A percentile compares a stretch with the other conserved stretches of the same genome.
phyloP scores from a whole-genome alignment of 2,797 vertebrate genomes.

The Babyrousa celebensis region DNA sequence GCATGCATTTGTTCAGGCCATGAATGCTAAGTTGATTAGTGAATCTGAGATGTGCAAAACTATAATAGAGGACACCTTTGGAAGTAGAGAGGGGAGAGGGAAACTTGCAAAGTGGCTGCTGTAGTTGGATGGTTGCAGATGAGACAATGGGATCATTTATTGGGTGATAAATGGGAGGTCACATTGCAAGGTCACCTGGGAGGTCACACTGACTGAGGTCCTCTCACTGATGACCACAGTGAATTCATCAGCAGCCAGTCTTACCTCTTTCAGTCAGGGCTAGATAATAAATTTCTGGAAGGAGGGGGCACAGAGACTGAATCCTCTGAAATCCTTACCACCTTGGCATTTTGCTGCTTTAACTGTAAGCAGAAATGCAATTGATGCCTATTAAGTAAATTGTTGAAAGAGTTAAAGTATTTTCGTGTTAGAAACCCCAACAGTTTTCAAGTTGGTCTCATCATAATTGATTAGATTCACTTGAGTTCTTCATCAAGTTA shows the following conservation, averaged over 20 bases:
- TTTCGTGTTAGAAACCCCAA: constrained; percentile 61
- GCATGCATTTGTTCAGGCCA: constrained; percentile 47
- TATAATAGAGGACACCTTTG: neutral
- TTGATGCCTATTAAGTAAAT: constrained; percentile 57
- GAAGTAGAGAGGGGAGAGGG: neutral
- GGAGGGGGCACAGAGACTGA: neutral
- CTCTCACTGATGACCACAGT: neutral
- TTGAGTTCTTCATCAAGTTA: constrained; percentile 78
- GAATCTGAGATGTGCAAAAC: constrained; percentile 55
- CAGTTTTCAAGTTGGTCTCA: constrained; percentile 62
- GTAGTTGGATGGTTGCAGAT: neutral
- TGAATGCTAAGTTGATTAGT: constrained; percentile 60
- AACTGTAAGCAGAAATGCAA: constrained; percentile 45
- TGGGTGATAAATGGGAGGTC: neutral
- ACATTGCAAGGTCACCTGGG: neutral
- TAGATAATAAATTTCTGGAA: neutral
- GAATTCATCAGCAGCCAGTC: neutral
- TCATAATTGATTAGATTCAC: constrained; percentile 82
- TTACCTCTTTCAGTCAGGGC: neutral
- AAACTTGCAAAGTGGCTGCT: neutral
- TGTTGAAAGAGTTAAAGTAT: constrained; percentile 73
- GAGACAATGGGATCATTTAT: neutral
- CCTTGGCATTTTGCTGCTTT: neutral
- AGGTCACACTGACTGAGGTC: neutral
- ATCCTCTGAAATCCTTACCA: neutral